A percentile compares a stretch with the other conserved stretches of the same genome.
Conservation (phyloP, 2,888 invertebrate species). For the Ctenicera cuprea region DNA sequence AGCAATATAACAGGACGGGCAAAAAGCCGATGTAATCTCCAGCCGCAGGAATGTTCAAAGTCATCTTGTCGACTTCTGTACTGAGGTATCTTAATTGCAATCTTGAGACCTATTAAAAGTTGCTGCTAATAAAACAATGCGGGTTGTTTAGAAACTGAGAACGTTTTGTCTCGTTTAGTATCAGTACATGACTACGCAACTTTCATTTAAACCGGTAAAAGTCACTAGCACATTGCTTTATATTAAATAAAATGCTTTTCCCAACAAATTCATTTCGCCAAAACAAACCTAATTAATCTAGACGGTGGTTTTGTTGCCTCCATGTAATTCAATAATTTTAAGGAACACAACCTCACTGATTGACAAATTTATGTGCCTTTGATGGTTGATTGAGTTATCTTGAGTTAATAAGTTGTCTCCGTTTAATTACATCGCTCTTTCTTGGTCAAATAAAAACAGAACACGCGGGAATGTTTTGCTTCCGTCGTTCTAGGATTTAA, state of each 20-base stretch:
- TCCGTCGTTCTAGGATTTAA: not conserved
- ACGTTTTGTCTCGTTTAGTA: conserved; percentile 10
- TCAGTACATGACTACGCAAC: not conserved
- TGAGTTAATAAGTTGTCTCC: conserved; percentile 19
- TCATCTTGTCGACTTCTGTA: conserved; percentile 1
- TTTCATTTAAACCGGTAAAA: not conserved
- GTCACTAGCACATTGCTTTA: not conserved
- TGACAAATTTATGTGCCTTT: conserved; percentile 30
- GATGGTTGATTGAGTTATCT: conserved; percentile 25
- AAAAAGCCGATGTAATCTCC: conserved; percentile 6
- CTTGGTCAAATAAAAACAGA: not conserved
- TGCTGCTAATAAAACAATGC: conserved; percentile 22
- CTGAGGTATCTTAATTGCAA: conserved; percentile 26
- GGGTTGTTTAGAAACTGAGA: not conserved
- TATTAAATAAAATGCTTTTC: not conserved
- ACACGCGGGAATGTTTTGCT: not conserved
- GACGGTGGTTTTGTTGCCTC: not conserved
- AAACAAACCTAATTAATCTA: conserved; percentile 4
- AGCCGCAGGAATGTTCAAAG: not conserved
- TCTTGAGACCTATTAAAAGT: conserved; percentile 29
- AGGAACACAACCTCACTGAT: conserved; percentile 12
- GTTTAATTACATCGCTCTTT: conserved; percentile 7
- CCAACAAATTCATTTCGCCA: not conserved
- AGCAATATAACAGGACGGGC: not conserved
- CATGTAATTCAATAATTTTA: not conserved